Base-by-base conservation (phyloP, 2,888 invertebrate species). In the Drosophila macrothrix region DNA sequence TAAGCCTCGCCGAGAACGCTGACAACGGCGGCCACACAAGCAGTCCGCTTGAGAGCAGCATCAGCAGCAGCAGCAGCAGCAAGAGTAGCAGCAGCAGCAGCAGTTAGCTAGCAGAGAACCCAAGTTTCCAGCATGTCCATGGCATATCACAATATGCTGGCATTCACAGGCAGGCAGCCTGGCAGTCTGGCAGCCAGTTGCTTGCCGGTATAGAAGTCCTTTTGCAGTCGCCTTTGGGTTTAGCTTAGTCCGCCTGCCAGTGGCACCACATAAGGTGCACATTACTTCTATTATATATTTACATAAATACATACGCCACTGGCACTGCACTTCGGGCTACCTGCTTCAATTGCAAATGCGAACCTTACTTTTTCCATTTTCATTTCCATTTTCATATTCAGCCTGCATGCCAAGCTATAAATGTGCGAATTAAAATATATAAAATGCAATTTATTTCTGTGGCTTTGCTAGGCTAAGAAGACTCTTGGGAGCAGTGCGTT, bases 401-500 rank as follows among this genome's bases (percentile, higher is more conserved):
- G n/a, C 28, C 28, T 39, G n/a, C 56, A 39, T 77, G 76, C 67
- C 58, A 67, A 63, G 60, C 65, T 80, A 81, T 76, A 76, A 86
- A 84, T 81, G 87, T 84, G 76, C 73, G 73, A 84, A 82, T 80
- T 82, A 84, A 83, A 83, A 80, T 81, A 71, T 69, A 82, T 77
- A 75, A 82, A 82, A 82, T 74, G 80, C 73, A 80, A 84, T 82
- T 74, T 86, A 77, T 71, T 74, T 84, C 78, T 73, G 69, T 64
- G 68, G 84, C 69, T 66, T 66, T 71, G 10, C 52, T 35, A 33
- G 7, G 54, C 67, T 16, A 25, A 1, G n/a, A 31, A 12, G 35
- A 31, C 9, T 12, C 50, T 25, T 22, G 55, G 10, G 10, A 28
- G 7, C 39, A 14, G 50, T 60, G 56, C 46, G 75, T 65, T 33